Evolutionary conservation across 1,140 invertebrate genomes (phyloP), one percentile per base, ranked within the genome.

Genomic region (Drosophila watanabei): DNA sequence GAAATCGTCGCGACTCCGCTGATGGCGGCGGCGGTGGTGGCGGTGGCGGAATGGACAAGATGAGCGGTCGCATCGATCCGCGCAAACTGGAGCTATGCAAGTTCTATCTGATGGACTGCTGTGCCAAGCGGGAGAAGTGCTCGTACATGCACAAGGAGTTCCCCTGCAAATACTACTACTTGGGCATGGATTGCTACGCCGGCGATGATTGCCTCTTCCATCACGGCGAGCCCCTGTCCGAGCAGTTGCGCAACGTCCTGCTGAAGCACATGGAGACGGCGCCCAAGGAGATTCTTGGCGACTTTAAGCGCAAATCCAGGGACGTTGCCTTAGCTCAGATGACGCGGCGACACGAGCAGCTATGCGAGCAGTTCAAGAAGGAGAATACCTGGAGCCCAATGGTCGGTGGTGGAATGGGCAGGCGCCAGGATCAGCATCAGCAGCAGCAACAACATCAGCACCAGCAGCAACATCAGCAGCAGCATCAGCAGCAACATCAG

Each of bases 61-160:
- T 24, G 24, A 8, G 93, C 96, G 97, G 82, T 95, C 95, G 59
- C n/a, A 14, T 39, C 4, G 94, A 96, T 52, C 97, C 96, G 2
- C 95, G 97, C 64, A 99, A 98, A 94, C 95, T 98, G 95, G 98
- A 99, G 93, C 93, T 99, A 0, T 99, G 98, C 93, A 99, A 99
- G 94, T 99, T 99, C 94, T 99, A 99, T 94, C 93, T 99, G 45
- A 98, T 97, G 95, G 98, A 98, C 63, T 98, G 97, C 92, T 99
- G 98, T 94, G 97, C 97, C 10, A 99, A 99, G 94, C 96, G 97
- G 76, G 98, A 98, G 76, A 98, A 98, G 93, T 99, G 98, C 94
- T 94, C 98, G 5, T 99, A 98, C 91, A 97, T 99, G 96, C 98
- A 99, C 94, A 96, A 97, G 81, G 98, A 99, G 93, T 99, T 99